Percentiles rank a stretch among this genome's conserved stretches.
These are phyloP conservation scores for Zosterops hypoxanthus DNA, from an alignment of 2,113 vertebrate species.

Conservation along the genomic window DNA sequence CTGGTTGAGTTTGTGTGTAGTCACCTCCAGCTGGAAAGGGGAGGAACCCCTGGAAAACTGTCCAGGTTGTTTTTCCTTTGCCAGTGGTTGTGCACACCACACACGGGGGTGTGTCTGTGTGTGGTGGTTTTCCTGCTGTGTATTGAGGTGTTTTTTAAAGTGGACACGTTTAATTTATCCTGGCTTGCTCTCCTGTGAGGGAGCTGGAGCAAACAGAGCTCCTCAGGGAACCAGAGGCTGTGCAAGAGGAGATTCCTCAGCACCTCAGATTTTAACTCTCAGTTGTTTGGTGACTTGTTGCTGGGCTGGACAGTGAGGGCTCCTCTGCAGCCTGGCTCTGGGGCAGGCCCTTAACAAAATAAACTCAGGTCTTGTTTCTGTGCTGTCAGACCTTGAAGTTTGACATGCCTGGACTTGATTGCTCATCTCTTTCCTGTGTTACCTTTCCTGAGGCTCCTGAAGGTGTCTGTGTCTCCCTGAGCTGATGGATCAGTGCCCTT, in stretches of 20 bases:
- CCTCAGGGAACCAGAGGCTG: background rate
- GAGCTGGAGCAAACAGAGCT: background rate
- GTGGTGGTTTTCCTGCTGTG: background rate
- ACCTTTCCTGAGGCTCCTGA: accelerated
- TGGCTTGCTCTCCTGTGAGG: background rate
- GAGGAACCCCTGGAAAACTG: background rate
- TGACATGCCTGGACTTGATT: accelerated
- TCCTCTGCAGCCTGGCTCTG: background rate
- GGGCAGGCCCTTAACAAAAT: background rate
- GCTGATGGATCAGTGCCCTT: too few species aligned
- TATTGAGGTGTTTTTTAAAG: accelerated
- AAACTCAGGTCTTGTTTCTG: background rate
- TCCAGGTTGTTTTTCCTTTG: background rate
- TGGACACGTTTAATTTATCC: accelerated
- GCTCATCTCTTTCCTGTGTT: background rate
- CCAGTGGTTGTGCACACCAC: too few species aligned
- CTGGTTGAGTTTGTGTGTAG: background rate
- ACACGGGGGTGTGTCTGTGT: accelerated
- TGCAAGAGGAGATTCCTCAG: background rate
- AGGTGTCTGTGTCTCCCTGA: background rate
- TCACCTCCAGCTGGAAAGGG: background rate
- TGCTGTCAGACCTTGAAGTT: accelerated
- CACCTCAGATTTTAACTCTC: background rate
- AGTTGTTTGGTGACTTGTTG: background rate
- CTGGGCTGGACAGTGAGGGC: background rate